These are phyloP conservation scores for Drosophila greeni DNA, from an alignment of 2,888 invertebrate species.

Conservation along the genomic window DNA sequence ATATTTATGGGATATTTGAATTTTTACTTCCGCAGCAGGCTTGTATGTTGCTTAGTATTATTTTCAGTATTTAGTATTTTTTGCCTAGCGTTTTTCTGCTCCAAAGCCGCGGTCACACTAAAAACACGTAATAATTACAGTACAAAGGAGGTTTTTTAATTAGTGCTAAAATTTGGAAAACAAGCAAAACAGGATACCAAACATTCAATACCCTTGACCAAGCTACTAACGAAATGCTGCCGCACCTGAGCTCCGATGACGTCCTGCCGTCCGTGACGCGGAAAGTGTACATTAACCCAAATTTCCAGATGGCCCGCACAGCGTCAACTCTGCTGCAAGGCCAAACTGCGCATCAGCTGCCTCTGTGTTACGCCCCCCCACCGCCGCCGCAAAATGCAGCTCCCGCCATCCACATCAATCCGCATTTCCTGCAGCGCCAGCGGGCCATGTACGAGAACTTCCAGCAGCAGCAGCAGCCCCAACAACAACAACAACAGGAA, in stretches of 20 bases:
- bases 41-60: background rate
- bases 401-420: constrained; percentile 77
- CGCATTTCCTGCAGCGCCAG: constrained; percentile 73
- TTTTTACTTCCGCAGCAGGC: background rate
- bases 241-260: constrained; percentile 53
- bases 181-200: background rate
- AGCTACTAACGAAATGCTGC: constrained; percentile 49
- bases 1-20: background rate
- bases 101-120: background rate
- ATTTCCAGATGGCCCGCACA: constrained; percentile 59
- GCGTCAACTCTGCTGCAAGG: constrained; percentile 50
- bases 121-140: constrained; percentile 17
- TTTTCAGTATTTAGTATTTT: background rate
- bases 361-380: constrained; percentile 1
- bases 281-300: constrained; percentile 78
- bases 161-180: background rate
- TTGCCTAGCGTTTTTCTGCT: background rate
- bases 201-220: background rate
- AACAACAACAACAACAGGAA: constrained; percentile 9
- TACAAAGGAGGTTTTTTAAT: constrained; percentile 9
- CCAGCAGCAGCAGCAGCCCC: constrained; percentile 18
- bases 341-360: constrained; percentile 36
- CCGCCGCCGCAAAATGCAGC: constrained; percentile 40
- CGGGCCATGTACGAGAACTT: constrained; percentile 72
- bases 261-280: constrained; percentile 78